Percentiles rank a stretch among this genome's conserved stretches.
Evolutionary conservation across 2,113 vertebrate species (phyloP).

Genomic region (Tretioscincus oriximinensis): DNA sequence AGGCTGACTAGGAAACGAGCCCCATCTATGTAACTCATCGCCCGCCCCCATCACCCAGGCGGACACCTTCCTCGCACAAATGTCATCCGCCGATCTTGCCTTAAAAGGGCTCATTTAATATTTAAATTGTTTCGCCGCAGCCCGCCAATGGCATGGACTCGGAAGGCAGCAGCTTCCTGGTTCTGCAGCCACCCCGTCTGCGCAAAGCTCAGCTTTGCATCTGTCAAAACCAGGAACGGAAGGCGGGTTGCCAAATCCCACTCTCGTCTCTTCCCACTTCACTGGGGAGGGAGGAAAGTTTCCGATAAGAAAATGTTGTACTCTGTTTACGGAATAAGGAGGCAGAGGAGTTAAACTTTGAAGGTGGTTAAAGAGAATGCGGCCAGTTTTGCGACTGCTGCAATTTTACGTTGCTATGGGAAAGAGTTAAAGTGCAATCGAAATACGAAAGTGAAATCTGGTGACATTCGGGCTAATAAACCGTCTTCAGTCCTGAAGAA

Average conservation of each 20-base stretch:
- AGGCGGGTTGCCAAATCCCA: not conserved
- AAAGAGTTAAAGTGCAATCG: not conserved
- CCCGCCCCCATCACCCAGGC: not conserved
- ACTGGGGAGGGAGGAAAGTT: not conserved
- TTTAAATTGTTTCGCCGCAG: not conserved
- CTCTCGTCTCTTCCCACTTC: not conserved
- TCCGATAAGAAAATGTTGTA: not conserved
- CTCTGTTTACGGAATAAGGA: not conserved
- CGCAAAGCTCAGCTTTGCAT: not conserved
- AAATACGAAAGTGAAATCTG: not conserved
- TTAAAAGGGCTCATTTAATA: conserved; percentile 30
- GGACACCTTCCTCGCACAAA: conserved; percentile 16
- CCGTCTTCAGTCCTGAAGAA: not conserved
- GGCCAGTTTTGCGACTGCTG: not conserved
- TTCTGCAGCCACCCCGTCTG: not conserved
- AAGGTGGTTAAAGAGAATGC: not conserved
- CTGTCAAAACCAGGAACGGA: conserved; percentile 54
- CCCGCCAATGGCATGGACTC: not conserved
- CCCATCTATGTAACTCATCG: conserved; percentile 13
- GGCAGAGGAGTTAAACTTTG: not conserved
- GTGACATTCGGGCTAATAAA: no score
- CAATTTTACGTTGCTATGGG: not conserved
- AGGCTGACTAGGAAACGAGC: conserved; percentile 47
- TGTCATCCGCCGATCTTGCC: conserved; percentile 10
- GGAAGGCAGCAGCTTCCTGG: not conserved